Evolutionary conservation across 1,140 invertebrate species (phyloP), one percentile per base, ranked within the genome.

Genomic region (Drosophila kohkoa): DNA sequence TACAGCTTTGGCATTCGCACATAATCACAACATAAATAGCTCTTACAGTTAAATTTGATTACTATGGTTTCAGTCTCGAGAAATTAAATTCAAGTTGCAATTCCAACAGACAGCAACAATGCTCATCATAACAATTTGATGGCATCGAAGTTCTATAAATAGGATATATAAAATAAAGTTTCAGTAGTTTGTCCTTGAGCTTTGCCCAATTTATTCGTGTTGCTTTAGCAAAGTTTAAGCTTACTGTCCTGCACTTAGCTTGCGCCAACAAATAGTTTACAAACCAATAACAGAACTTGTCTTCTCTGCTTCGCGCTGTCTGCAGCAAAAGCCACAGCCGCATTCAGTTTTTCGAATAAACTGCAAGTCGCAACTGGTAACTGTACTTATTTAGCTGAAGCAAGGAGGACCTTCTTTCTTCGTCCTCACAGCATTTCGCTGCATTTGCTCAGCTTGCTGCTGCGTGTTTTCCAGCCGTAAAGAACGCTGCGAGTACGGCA

Each of bases 391-490:
- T 64, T 28, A 45, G 54, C 32, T 25, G 20, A 51, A 68, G 49
- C 60, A 49, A 62, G 41, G 58, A 13, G 49, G 49, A 25, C 20
- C 20, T 25, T 6, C 6, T 11, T n/a, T 13, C 28, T n/a, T 10
- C 8, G 25, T 54, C 38, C 48, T 43, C 30, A 7, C 13, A 45
- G 51, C 8, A 35, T 58, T 49, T 11, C 3, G 8, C 32, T 58
- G 52, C 35, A 43, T 43, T 38, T 46, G 8, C 35, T 16, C 13
- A 35, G 16, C 11, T 28, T 57, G 38, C 38, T 57, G 38, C 69
- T 72, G 73, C 68, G 68, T 75, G 73, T 71, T 65, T 75, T 20
- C 32, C 4, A 46, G 54, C 62, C 55, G 68, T 72, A 72, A 76
- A 72, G 62, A 38, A 72, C 10, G 41, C 68, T 55, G 74, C 65